These are phyloP conservation scores for Eunapius fragilis DNA, from an alignment of 37 sponge, comb jelly and placozoan species.

Conservation along the genomic window DNA sequence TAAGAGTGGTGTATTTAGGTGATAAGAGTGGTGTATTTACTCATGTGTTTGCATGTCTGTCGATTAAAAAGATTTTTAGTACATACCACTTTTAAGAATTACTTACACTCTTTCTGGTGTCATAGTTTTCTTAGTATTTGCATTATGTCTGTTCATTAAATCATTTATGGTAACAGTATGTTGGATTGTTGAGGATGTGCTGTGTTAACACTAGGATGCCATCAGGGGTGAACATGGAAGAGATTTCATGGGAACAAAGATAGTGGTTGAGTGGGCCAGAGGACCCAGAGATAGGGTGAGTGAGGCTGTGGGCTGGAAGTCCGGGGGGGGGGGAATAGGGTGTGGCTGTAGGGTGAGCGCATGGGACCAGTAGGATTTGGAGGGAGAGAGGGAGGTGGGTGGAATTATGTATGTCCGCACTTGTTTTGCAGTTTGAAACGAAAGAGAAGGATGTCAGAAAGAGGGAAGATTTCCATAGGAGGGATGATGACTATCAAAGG, in stretches of 20 bases:
- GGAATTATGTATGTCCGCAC: not conserved
- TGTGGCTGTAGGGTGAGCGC: not conserved
- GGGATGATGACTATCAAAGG: not conserved
- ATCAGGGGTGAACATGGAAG: constrained; percentile 72
- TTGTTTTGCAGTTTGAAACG: not conserved
- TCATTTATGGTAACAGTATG: not conserved
- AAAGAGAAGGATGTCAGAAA: not conserved
- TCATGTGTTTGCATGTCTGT: no score
- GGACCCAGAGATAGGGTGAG: constrained; percentile 37
- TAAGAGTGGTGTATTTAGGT: no score
- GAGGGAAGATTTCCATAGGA: not conserved
- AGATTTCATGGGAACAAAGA: constrained; percentile 65
- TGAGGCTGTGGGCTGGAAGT: not conserved
- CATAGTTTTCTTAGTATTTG: no score
- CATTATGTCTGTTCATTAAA: not conserved
- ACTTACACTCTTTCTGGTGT: no score
- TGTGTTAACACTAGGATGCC: constrained; percentile 66
- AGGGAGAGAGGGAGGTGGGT: no score
- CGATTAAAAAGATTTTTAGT: no score
- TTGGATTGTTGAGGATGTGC: not conserved
- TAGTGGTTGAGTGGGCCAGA: constrained; percentile 84
- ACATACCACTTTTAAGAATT: no score
- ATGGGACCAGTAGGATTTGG: no score
- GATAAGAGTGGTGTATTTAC: no score
- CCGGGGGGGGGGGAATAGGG: not conserved